phyloP scores from a whole-genome alignment of 2,113 vertebrate genomes.

The Scophthalmus maximus region DNA sequence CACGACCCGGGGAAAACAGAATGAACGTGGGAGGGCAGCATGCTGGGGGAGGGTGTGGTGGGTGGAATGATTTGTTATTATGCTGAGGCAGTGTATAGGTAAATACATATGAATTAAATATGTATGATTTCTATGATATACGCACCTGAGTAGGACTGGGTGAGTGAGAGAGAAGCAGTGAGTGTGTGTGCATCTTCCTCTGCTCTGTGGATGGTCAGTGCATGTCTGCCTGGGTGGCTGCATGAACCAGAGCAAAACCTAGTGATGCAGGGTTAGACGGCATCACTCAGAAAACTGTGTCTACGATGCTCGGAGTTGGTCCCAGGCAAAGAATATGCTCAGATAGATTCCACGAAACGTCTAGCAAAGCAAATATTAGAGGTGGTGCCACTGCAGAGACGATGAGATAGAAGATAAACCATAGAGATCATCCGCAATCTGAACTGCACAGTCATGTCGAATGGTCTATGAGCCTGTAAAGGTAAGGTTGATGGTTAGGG shows the following conservation, averaged over 20 bases:
- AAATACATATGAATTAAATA: slow-evolving; percentile 50
- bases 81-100: slow-evolving; percentile 15
- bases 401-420: too few species aligned
- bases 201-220: slow-evolving; percentile 39
- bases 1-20: slow-evolving; percentile 68
- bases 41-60: slow-evolving; percentile 57
- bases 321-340: too few species aligned
- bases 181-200: slow-evolving; percentile 40
- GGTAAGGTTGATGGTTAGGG: too few species aligned
- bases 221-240: slow-evolving; percentile 62
- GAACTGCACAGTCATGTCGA: too few species aligned
- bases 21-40: slow-evolving; percentile 51
- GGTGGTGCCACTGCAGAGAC: too few species aligned
- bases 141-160: slow-evolving; percentile 26
- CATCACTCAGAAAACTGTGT: too few species aligned
- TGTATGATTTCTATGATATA: slow-evolving; percentile 29
- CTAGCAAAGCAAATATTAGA: too few species aligned
- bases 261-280: too few species aligned
- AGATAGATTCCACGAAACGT: too few species aligned
- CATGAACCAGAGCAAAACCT: slow-evolving; percentile 45
- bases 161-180: slow-evolving; percentile 22
- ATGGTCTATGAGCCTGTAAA: too few species aligned
- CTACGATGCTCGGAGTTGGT: too few species aligned
- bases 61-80: slow-evolving; percentile 62
- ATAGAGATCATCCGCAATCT: too few species aligned